Conservation (phyloP, 1,140 invertebrate genomes). For the Nephotettix cincticeps region DNA sequence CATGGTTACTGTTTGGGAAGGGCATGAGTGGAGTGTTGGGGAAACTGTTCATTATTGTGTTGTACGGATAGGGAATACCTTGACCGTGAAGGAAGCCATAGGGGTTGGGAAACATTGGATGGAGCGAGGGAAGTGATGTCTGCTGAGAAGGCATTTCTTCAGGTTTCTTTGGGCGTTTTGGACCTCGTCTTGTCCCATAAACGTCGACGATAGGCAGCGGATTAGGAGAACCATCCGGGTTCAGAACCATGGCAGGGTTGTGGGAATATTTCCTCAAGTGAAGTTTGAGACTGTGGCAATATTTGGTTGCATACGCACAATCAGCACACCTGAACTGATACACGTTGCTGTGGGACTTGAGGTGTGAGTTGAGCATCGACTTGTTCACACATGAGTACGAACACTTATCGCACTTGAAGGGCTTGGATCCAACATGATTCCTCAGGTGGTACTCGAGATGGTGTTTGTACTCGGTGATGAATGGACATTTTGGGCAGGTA, state of each 20-base stretch:
- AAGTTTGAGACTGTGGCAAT: conserved; percentile 95
- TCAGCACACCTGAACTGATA: conserved; percentile 95
- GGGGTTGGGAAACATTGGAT: conserved; percentile 24
- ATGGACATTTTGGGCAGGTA: conserved; percentile 88
- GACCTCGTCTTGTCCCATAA: conserved; percentile 83
- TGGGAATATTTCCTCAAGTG: conserved; percentile 95
- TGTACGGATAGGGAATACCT: conserved; percentile 30
- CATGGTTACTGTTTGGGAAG: not conserved
- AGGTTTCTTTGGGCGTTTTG: conserved; percentile 49
- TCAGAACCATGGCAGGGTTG: conserved; percentile 80
- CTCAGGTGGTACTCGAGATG: conserved; percentile 96
- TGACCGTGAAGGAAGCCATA: conserved; percentile 36
- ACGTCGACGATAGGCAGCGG: conserved; percentile 86
- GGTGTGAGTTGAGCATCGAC: conserved; percentile 98
- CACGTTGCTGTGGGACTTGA: conserved; percentile 96
- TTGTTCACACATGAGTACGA: conserved; percentile 96
- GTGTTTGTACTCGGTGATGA: conserved; percentile 99
- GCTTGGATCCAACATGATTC: conserved; percentile 95
- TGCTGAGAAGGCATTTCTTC: conserved; percentile 10
- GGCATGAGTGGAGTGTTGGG: conserved; percentile 22
- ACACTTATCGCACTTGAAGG: conserved; percentile 93
- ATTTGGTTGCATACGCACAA: conserved; percentile 98
- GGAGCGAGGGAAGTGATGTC: conserved; percentile 7
- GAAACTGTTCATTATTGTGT: conserved; percentile 34
- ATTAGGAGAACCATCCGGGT: conserved; percentile 84